Conservation (phyloP, 2,888 invertebrate species). For the Diaphora mendica region DNA sequence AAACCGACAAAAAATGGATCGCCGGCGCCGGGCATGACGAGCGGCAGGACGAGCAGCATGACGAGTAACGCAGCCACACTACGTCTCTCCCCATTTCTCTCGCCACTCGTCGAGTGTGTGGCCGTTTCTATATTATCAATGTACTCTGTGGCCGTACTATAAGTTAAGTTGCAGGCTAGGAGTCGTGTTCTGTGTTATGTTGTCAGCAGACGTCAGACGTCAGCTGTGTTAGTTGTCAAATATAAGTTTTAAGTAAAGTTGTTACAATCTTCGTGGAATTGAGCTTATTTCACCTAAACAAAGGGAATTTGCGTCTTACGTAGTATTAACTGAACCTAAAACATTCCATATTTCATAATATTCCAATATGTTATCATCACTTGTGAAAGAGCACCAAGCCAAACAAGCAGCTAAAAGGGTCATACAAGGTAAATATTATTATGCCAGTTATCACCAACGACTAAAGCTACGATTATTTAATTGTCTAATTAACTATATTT, state of each 20-base stretch:
- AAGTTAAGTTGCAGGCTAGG: too few relatives aligned
- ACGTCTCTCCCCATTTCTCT: too few relatives aligned
- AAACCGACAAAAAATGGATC: too few relatives aligned
- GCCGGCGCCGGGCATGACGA: too few relatives aligned
- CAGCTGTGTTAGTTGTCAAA: neutral
- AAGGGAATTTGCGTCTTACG: neutral
- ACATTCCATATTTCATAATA: conserved; percentile 52
- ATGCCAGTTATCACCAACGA: neutral
- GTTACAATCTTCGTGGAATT: neutral
- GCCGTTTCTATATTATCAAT: too few relatives aligned
- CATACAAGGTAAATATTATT: conserved; percentile 88
- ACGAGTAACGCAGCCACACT: too few relatives aligned
- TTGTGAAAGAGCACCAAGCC: conserved; percentile 95
- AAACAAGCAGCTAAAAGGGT: conserved; percentile 93
- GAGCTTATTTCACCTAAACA: neutral
- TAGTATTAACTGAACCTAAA: neutral
- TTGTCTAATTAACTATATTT: conserved; percentile 51
- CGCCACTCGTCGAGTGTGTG: too few relatives aligned
- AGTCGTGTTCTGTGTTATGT: too few relatives aligned
- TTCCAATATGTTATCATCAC: conserved; percentile 90
- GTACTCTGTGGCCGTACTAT: too few relatives aligned
- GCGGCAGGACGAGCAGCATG: too few relatives aligned
- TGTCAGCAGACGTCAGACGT: too few relatives aligned
- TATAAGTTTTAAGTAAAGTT: neutral
- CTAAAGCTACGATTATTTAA: neutral